Evolutionary conservation across 2,113 vertebrate species (phyloP).

Genomic region (Setophaga coronata): DNA sequence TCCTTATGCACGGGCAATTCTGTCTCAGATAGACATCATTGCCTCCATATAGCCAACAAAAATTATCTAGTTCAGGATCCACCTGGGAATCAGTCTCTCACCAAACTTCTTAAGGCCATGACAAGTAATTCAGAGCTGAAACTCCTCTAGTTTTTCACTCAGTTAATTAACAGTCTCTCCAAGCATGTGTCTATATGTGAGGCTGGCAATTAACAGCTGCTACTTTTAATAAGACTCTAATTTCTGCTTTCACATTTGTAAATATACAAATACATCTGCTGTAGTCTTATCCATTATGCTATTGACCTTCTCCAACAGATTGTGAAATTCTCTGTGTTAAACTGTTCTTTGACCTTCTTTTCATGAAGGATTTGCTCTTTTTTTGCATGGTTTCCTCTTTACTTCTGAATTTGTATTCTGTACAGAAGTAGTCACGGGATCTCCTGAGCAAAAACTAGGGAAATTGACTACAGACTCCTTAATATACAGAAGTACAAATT

Average conservation of each 20-base stretch:
- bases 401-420: not conserved
- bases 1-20: not conserved
- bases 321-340: not conserved
- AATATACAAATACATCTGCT: not conserved
- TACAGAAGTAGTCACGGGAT: not conserved
- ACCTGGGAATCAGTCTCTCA: not conserved
- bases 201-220: conserved; percentile 36
- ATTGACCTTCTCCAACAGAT: conserved; percentile 24
- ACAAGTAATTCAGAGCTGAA: not conserved
- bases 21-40: not conserved
- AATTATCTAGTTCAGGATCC: not conserved
- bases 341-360: not conserved
- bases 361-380: not conserved
- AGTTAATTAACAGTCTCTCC: conserved; percentile 5
- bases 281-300: not conserved
- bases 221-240: not conserved
- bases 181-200: not conserved
- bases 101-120: not conserved
- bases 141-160: not conserved
- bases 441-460: not conserved
- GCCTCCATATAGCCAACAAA: not conserved
- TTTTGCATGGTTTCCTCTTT: not conserved
- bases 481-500: not conserved
- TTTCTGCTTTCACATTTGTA: conserved; percentile 25
- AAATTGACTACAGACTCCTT: not conserved